phyloP scores from a whole-genome alignment of 2,888 invertebrate species.

The Chymomyza procnemis region DNA sequence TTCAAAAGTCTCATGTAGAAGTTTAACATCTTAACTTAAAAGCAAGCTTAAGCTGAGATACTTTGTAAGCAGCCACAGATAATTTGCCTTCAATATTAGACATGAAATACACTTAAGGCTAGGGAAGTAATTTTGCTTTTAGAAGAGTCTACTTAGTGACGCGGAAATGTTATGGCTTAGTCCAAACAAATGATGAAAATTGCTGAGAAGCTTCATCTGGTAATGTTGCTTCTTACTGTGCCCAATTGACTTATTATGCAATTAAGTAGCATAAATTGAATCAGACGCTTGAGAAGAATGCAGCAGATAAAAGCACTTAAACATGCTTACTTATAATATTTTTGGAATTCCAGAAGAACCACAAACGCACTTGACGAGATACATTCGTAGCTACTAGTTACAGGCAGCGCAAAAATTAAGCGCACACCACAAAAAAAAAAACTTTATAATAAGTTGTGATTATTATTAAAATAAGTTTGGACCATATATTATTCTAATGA shows the following conservation, averaged over 20 bases:
- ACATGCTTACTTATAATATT: background rate
- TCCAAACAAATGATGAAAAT: conserved; percentile 1
- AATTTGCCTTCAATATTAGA: background rate
- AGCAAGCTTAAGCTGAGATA: background rate
- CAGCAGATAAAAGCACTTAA: conserved; percentile 23
- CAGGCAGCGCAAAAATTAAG: no score
- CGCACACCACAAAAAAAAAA: no score
- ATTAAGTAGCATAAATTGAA: conserved; percentile 69
- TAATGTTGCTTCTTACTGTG: conserved; percentile 9
- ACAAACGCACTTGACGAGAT: conserved; percentile 49
- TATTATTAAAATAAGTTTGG: no score
- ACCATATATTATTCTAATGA: no score
- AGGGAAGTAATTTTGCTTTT: background rate
- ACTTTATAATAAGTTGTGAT: no score
- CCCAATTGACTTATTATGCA: conserved; percentile 71
- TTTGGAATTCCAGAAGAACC: conserved; percentile 44
- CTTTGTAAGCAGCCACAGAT: background rate
- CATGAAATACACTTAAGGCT: background rate
- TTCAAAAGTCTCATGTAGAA: background rate
- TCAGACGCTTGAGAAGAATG: conserved; percentile 23
- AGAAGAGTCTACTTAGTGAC: conserved; percentile 42
- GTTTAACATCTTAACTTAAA: background rate
- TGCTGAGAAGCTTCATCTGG: background rate
- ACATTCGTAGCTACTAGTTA: background rate
- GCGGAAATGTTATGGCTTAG: conserved; percentile 50